Conservation (phyloP, 2,797 vertebrate species). For the Balearica regulorum region DNA sequence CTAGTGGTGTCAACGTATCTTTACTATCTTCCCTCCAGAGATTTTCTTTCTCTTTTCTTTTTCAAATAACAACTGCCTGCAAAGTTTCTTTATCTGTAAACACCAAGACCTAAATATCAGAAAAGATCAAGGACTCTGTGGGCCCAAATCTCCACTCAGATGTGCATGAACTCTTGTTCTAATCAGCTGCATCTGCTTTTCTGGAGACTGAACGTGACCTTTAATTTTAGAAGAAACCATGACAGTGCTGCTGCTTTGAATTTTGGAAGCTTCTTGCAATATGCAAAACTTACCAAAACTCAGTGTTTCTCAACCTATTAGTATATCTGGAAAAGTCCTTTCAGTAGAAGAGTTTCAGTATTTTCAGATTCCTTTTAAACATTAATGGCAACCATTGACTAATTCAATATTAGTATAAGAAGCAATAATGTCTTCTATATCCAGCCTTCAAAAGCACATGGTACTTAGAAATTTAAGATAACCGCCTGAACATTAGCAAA, state of each 20-base stretch:
- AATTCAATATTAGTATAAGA: background rate
- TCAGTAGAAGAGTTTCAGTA: background rate
- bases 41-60: background rate
- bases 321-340: background rate
- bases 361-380: background rate
- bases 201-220: slow-evolving; percentile 1
- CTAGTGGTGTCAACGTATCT: background rate
- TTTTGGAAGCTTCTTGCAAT: background rate
- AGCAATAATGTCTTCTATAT: background rate
- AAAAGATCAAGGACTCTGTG: background rate
- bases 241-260: background rate
- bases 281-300: background rate
- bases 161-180: background rate
- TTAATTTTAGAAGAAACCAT: background rate
- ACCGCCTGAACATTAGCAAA: background rate
- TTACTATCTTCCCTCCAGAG: background rate
- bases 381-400: background rate
- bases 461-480: background rate
- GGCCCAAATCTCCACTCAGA: background rate
- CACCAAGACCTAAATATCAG: background rate
- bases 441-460: background rate
- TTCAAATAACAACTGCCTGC: background rate
- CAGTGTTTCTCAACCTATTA: background rate
- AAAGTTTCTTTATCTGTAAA: background rate
- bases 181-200: background rate